A percentile compares a stretch with the other conserved stretches of the same genome.
These are phyloP conservation scores for Nylanderia fulva DNA, from an alignment of 1,140 invertebrate species.

Conservation along the genomic window DNA sequence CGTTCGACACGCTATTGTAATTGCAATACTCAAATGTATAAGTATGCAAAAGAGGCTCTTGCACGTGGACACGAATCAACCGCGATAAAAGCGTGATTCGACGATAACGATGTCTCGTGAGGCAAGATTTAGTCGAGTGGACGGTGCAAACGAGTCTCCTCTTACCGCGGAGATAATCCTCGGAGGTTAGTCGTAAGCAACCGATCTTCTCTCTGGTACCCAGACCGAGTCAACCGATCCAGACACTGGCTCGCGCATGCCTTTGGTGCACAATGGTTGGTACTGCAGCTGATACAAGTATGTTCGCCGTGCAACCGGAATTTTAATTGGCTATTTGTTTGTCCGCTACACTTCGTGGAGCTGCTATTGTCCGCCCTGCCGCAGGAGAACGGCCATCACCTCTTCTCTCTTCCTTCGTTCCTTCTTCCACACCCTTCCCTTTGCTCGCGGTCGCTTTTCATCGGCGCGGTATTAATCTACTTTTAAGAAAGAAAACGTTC, in stretches of 20 bases:
- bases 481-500: constrained; percentile 45
- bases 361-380: constrained; percentile 79
- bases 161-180: constrained; percentile 65
- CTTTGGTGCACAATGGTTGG: constrained; percentile 80
- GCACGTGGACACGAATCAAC: constrained; percentile 51
- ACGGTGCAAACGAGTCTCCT: constrained; percentile 73
- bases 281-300: constrained; percentile 83
- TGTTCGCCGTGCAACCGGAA: constrained; percentile 83
- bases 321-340: constrained; percentile 85
- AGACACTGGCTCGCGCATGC: constrained; percentile 76
- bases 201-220: constrained; percentile 71
- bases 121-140: constrained; percentile 59
- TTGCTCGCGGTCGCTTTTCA: constrained; percentile 74
- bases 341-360: constrained; percentile 81
- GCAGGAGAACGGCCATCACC: constrained; percentile 73
- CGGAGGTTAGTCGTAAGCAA: constrained; percentile 71
- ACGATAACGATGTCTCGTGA: constrained; percentile 71
- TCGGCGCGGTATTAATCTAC: constrained; percentile 68
- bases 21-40: neutral
- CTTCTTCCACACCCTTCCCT: neutral
- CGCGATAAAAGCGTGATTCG: constrained; percentile 67
- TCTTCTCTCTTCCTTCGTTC: constrained; percentile 48
- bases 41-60: neutral
- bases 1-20: neutral
- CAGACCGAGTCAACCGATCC: constrained; percentile 68